Evolutionary conservation across 2,888 invertebrate genomes (phyloP).

Genomic region (Drosophila ustulata): DNA sequence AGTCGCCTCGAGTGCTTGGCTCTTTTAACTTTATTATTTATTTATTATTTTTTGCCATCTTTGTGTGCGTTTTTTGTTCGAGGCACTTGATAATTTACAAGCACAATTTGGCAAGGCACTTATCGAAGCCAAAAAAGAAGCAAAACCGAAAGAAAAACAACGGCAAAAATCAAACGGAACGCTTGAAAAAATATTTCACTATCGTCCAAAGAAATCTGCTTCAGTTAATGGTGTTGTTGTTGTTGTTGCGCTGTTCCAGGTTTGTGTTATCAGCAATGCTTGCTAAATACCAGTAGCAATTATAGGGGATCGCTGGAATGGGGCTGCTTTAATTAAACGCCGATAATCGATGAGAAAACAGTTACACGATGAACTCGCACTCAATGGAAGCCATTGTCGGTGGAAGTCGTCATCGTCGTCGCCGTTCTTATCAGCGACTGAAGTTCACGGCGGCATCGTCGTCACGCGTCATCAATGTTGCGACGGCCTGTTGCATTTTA

Average conservation of each 20-base stretch:
- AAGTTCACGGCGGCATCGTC: slow-evolving; percentile 26
- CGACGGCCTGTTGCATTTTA: slow-evolving; percentile 59
- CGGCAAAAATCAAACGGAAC: slow-evolving; percentile 69
- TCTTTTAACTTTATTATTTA: slow-evolving; percentile 26
- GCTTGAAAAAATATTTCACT: slow-evolving; percentile 54
- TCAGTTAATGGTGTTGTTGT: slow-evolving; percentile 36
- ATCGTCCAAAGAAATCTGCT: slow-evolving; percentile 72
- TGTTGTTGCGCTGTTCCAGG: slow-evolving; percentile 13
- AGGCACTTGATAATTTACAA: slow-evolving; percentile 68
- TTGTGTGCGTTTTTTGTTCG: slow-evolving; percentile 28
- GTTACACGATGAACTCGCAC: slow-evolving; percentile 69
- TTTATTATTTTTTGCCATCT: slow-evolving; percentile 19
- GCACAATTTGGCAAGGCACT: slow-evolving; percentile 68
- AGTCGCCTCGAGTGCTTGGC: slow-evolving; percentile 39
- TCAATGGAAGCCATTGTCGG: slow-evolving; percentile 27
- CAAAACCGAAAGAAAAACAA: slow-evolving; percentile 39
- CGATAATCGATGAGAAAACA: slow-evolving; percentile 74
- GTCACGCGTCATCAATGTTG: slow-evolving; percentile 51
- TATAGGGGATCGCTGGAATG: slow-evolving; percentile 38
- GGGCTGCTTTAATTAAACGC: slow-evolving; percentile 69
- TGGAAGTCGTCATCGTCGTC: neutral
- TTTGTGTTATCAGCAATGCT: slow-evolving; percentile 63
- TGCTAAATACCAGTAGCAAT: slow-evolving; percentile 78
- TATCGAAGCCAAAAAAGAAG: slow-evolving; percentile 43
- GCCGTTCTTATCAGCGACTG: slow-evolving; percentile 23